These are phyloP conservation scores for Trissoscelio sp. DNA, from an alignment of 2,888 invertebrate species.

Conservation along the genomic window DNA sequence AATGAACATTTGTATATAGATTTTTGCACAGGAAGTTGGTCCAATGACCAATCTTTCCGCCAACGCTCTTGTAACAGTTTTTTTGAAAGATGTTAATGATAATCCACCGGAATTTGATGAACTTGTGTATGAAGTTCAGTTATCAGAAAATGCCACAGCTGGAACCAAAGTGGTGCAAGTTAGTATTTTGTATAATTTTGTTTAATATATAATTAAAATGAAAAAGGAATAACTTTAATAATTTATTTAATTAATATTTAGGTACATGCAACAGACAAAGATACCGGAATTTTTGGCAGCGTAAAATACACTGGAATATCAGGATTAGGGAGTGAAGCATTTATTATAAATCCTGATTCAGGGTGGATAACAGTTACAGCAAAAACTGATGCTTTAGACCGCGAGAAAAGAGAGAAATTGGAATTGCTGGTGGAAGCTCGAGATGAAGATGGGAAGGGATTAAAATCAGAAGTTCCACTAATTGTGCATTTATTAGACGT, in stretches of 20 bases:
- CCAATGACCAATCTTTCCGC: conserved; percentile 90
- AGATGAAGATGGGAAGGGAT: conserved; percentile 93
- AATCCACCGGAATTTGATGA: conserved; percentile 92
- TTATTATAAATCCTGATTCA: conserved; percentile 90
- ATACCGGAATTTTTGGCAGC: conserved; percentile 90
- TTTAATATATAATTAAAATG: no score
- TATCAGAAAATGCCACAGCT: conserved; percentile 92
- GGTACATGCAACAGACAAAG: conserved; percentile 92
- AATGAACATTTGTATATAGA: conserved; percentile 84
- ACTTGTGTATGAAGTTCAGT: conserved; percentile 88
- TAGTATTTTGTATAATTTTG: conserved; percentile 28
- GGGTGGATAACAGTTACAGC: conserved; percentile 92
- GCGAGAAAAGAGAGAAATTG: conserved; percentile 91
- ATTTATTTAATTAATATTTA: no score
- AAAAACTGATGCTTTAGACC: conserved; percentile 90
- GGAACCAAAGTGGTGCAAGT: conserved; percentile 88
- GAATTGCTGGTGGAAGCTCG: conserved; percentile 93
- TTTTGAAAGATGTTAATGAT: conserved; percentile 94
- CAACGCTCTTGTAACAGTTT: conserved; percentile 90
- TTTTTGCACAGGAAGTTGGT: conserved; percentile 92
- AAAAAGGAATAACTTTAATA: no score
- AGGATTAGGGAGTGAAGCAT: conserved; percentile 91
- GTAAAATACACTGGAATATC: conserved; percentile 91
- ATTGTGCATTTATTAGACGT: conserved; percentile 90
- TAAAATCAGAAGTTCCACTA: conserved; percentile 89